Conservation (phyloP, 2,888 invertebrate genomes). For the Latrodectus elegans region DNA sequence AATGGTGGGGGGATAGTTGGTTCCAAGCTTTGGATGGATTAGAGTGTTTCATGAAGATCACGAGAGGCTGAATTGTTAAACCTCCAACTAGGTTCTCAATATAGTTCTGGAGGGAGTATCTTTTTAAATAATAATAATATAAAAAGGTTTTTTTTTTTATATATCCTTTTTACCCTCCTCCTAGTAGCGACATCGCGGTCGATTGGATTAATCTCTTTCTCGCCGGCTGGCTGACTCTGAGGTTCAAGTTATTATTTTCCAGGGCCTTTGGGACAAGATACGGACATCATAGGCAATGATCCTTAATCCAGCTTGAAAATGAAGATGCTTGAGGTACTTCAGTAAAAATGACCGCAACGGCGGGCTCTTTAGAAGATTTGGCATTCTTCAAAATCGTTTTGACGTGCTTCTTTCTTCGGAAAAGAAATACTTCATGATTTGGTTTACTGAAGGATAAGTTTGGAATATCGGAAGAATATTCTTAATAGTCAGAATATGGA, state of each 20-base stretch:
- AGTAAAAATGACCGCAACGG: constrained; percentile 51
- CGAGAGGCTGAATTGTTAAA: constrained; percentile 64
- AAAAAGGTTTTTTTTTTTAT: constrained; percentile 15
- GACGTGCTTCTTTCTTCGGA: constrained; percentile 48
- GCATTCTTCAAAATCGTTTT: constrained; percentile 62
- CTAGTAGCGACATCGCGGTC: constrained; percentile 25
- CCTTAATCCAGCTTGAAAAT: constrained; percentile 66
- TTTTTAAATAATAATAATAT: constrained; percentile 58
- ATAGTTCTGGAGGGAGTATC: constrained; percentile 44
- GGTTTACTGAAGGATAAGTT: constrained; percentile 35
- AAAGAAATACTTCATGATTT: constrained; percentile 53
- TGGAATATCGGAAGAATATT: constrained; percentile 1
- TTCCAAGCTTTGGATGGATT: constrained; percentile 42
- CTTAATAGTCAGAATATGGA: not conserved
- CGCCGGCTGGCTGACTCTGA: constrained; percentile 42
- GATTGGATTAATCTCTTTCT: constrained; percentile 41
- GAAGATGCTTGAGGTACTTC: constrained; percentile 64
- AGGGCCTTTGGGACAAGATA: constrained; percentile 43
- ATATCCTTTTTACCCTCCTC: constrained; percentile 21
- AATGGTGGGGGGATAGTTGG: constrained; percentile 15
- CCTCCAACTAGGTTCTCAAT: constrained; percentile 34
- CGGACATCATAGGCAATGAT: constrained; percentile 47
- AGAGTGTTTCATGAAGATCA: constrained; percentile 40
- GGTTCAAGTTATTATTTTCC: constrained; percentile 47
- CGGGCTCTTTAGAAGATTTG: constrained; percentile 44